These are phyloP conservation scores for Cliona cf. orientalis DNA, from an alignment of 37 sponge, comb jelly and placozoan species.

Conservation along the genomic window DNA sequence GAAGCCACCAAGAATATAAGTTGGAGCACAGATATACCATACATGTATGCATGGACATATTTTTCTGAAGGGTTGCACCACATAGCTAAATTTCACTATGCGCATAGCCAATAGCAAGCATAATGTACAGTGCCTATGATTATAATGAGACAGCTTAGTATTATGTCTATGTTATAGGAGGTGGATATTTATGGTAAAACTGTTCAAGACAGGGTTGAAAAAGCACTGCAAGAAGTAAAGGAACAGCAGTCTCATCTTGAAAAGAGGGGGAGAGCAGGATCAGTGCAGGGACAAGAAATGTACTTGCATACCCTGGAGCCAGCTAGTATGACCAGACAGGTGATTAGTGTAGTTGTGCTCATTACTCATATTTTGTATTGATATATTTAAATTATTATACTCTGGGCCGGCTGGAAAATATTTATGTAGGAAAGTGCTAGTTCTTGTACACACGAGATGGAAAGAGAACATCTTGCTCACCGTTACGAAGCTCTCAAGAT, in stretches of 20 bases:
- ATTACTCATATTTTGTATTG: background rate
- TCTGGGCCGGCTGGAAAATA: too few relatives aligned
- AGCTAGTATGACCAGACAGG: constrained; percentile 63
- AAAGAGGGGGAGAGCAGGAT: constrained; percentile 26
- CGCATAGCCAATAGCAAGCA: too few relatives aligned
- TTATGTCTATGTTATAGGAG: constrained; percentile 42
- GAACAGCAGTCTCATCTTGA: constrained; percentile 20
- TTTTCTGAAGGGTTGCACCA: too few relatives aligned
- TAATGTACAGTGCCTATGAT: too few relatives aligned
- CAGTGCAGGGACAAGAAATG: constrained; percentile 2
- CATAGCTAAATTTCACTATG: too few relatives aligned
- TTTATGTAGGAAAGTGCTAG: constrained; percentile 48
- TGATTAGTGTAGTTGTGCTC: background rate
- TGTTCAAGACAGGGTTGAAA: constrained; percentile 35
- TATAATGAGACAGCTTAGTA: too few relatives aligned
- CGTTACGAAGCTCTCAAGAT: constrained; percentile 29
- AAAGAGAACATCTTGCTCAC: constrained; percentile 22
- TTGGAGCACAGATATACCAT: too few relatives aligned
- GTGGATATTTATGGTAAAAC: constrained; percentile 29
- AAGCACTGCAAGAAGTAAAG: constrained; percentile 43
- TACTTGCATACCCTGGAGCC: constrained; percentile 35
- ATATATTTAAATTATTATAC: too few relatives aligned
- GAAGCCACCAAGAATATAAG: too few relatives aligned
- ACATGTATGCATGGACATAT: too few relatives aligned
- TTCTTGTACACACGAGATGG: constrained; percentile 42